Conservation (phyloP, 2,888 invertebrate species). For the Leptopilina drosophilae region DNA sequence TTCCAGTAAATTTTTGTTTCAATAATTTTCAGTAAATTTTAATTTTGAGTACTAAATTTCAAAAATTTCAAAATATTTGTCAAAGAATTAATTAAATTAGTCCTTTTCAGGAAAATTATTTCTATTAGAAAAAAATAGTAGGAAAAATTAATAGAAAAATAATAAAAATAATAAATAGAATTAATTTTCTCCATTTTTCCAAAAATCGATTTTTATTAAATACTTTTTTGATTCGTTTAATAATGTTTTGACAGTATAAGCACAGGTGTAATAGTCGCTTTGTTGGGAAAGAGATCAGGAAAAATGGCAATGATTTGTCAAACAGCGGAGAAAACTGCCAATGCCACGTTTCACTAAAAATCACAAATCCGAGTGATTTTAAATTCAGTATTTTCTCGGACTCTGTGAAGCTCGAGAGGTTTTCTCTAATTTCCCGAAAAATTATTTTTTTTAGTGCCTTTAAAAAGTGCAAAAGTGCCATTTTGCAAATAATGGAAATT, state of each 20-base stretch:
- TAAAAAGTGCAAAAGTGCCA: neutral
- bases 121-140: too few relatives aligned
- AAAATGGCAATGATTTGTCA: constrained; percentile 48
- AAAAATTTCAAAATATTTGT: too few relatives aligned
- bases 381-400: constrained; percentile 57
- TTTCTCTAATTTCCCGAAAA: constrained; percentile 2
- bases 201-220: neutral
- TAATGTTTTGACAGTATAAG: neutral
- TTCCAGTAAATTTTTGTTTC: too few relatives aligned
- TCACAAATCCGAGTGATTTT: constrained; percentile 51
- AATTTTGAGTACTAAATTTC: too few relatives aligned
- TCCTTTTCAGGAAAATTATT: too few relatives aligned
- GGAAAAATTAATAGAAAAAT: neutral
- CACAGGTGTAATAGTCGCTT: neutral
- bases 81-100: too few relatives aligned
- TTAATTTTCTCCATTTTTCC: too few relatives aligned
- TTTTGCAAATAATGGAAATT: constrained; percentile 19
- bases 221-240: neutral
- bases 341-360: constrained; percentile 55
- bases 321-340: constrained; percentile 48
- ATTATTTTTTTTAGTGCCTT: neutral
- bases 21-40: too few relatives aligned
- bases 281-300: constrained; percentile 1
- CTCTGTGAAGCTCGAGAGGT: constrained; percentile 48
- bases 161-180: neutral